Base-by-base conservation (phyloP, 2,797 vertebrate genomes). In the Aplochiton taeniatus region DNA sequence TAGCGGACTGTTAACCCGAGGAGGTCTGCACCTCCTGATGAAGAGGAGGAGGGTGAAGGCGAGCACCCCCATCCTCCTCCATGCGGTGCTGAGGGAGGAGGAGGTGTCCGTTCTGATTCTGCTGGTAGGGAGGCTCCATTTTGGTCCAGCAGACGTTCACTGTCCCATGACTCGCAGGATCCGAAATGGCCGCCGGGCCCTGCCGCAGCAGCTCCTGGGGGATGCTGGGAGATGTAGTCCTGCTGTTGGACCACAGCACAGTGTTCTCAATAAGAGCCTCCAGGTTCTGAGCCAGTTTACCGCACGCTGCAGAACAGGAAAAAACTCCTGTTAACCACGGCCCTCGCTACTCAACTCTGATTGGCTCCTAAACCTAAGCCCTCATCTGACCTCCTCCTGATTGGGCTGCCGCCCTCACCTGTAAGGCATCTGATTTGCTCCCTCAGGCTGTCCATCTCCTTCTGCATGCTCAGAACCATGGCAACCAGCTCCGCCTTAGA, bases 251-350 rank as follows among this genome's bases (percentile, higher is more conserved):
- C 83, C 80, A 85, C 48, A 56, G 44, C 65, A 81, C 78, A 18
- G 82, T 84, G 63, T 74, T 85, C 54, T 87, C 77, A 1, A 87
- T 83, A 65, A 87, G 73, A 47, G 79, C 66, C 68, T 87, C 83
- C 43, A 87, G 68, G 70, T 85, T 84, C 65, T 72, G 60, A 17
- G 85, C 83, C 53, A 87, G 69, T 70, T 84, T 84, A 58, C 72
- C 76, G 69, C 85, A 85, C 57, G 85, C 83, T 70, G 49, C n/a
- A 17, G n/a, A 14, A 14, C 49, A 51, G 14, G 17, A 51, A 51
- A 7, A 51, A n/a, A 14, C 8, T 4, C n/a, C 16, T 45, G 8
- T 11, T 46, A 17, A 16, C n/a, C 57, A 45, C 43, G 11, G 43
- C 17, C 16, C 17, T 17, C 41, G 8, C n/a, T 16, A 6, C 6